Evolutionary conservation across 2,888 invertebrate genomes (phyloP), one percentile per base, ranked within the genome.

Genomic region (Cartodere bifasciata): DNA sequence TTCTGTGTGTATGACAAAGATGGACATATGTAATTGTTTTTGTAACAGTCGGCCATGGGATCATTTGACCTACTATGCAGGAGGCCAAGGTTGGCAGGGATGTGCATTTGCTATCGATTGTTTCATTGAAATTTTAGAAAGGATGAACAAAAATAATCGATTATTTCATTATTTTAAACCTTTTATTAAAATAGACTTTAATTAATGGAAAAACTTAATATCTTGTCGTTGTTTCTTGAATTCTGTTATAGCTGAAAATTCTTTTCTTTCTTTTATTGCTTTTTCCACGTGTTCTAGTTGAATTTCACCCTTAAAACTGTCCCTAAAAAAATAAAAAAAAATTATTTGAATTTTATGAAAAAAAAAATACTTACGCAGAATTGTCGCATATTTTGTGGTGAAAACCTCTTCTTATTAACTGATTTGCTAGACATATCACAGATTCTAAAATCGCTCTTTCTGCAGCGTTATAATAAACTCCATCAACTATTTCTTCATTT

Each of bases 371-470:
- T n/a, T n/a, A n/a, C n/a, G n/a, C n/a, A n/a, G n/a, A n/a, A n/a
- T n/a, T n/a, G n/a, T n/a, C n/a, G n/a, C n/a, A n/a, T n/a, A n/a
- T n/a, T n/a, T n/a, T n/a, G 41, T 48, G 43, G 34, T 50, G 47
- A 23, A 45, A 42, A 4, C 55, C 48, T 33, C 50, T 47, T 23
- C 60, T 39, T 20, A 59, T 50, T 29, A 72, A 29, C 37, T 68
- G 65, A 33, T 68, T 68, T 0, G 66, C 67, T 38, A 71, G 63
- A 41, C 63, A 62, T 32, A 57, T 56, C 41, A 64, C 44, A 1
- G 70, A 68, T 1, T 68, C 64, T 10, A 68, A 43, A 23, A 72
- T 43, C 11, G 67, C 64, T 2, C 65, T 61, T 42, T 62, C 61
- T n/a, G 65, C 55, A 21, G 60, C 56, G 39, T 58, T 59, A 42